Base-by-base conservation (phyloP, 2,113 vertebrate genomes). In the Ceyx cyanopectus region DNA sequence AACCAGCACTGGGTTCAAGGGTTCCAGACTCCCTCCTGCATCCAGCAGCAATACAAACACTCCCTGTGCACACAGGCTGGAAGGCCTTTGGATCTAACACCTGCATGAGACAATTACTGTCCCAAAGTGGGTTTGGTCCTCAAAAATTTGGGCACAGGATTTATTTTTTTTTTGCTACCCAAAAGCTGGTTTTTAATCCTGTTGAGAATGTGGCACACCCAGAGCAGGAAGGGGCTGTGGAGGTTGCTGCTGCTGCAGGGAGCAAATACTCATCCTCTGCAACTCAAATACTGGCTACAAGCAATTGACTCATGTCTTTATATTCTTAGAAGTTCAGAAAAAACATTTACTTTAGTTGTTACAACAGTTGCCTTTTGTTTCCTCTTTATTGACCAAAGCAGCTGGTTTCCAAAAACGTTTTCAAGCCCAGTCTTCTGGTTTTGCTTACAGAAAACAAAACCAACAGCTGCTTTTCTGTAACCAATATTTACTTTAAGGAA, bases 391-490 rank as follows among this genome's bases (percentile, higher is more conserved):
- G 86, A 90, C 84, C 27, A 12, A 94, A 89, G 75, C 89, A 95
- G 74, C 37, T 92, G 84, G 54, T 43, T 79, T 95, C 76, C 70
- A 65, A 73, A 93, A 89, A 32, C 5, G 1, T 72, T 75, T 66
- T 79, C 62, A 85, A 85, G 78, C 75, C 43, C 29, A 62, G 16
- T 41, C 66, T 82, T 93, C 95, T 95, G 95, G 81, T 69, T 95
- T 74, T 85, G 27, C 46, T 93, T 93, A 92, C 51, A 79, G 89
- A 66, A 94, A 93, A 92, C 89, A 91, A 94, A 95, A 65, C 78
- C 73, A 92, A 61, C 65, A 87, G 91, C 84, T 94, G 84, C 62
- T 85, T 83, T 63, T 85, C 61, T 70, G 48, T 27, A 73, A 66
- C 70, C 43, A 80, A 32, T 32, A 18, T 90, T 86, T 86, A 85